phyloP scores from a whole-genome alignment of 2,113 vertebrate genomes.

The Cacatua alba region DNA sequence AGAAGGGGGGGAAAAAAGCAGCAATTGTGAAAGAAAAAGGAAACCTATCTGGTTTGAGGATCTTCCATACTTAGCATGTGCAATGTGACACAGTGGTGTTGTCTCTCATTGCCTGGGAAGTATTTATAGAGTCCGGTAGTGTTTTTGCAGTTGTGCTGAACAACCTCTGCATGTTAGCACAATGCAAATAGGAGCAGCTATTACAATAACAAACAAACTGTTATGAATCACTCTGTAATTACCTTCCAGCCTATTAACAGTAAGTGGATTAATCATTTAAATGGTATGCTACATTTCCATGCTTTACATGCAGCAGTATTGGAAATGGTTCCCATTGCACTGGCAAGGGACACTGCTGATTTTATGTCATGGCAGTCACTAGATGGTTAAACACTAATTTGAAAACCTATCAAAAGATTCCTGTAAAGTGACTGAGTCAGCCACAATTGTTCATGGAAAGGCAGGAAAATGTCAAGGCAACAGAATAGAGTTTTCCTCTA shows the following conservation, averaged over 20 bases:
- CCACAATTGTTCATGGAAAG: neutral
- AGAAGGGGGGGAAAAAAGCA: neutral
- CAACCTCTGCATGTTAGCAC: neutral
- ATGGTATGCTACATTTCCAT: neutral
- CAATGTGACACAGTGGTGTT: accelerated
- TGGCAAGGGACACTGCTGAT: neutral
- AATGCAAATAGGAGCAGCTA: neutral
- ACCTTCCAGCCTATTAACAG: neutral
- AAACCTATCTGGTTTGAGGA: neutral
- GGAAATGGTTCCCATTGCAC: neutral
- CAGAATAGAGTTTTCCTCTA: neutral
- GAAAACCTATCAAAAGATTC: neutral
- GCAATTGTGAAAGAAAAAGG: neutral
- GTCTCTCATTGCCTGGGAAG: neutral
- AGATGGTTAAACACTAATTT: neutral
- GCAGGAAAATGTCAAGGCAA: neutral
- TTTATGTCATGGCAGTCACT: neutral
- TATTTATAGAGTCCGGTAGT: neutral
- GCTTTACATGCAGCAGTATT: neutral
- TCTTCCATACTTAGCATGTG: neutral
- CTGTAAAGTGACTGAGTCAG: neutral
- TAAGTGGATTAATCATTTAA: neutral
- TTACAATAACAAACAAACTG: neutral
- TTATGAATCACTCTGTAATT: neutral
- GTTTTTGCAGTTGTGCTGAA: neutral